Evolutionary conservation across 2,888 invertebrate genomes (phyloP).

Genomic region (Adelognathus sp.): DNA sequence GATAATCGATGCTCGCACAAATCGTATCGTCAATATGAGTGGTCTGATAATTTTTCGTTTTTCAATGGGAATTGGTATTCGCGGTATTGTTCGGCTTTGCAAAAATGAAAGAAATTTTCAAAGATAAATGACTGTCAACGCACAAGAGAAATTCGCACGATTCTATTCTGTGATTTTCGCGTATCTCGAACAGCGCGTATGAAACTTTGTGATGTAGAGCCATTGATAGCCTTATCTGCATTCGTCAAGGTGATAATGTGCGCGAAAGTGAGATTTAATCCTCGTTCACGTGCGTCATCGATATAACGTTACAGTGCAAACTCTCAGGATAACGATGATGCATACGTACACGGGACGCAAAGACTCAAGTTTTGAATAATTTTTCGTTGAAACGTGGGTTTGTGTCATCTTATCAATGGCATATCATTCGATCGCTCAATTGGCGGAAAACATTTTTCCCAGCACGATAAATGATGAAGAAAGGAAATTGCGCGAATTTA

Average conservation of each 20-base stretch:
- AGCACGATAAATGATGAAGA: too few relatives aligned
- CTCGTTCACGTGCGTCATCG: slow-evolving; percentile 47
- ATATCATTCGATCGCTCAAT: background rate
- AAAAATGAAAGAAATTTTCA: background rate
- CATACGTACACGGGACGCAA: background rate
- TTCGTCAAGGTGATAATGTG: slow-evolving; percentile 46
- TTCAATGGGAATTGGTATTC: background rate
- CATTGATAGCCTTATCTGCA: slow-evolving; percentile 43
- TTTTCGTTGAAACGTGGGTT: background rate
- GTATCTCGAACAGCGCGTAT: background rate
- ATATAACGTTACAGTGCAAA: slow-evolving; percentile 32
- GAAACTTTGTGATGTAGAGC: slow-evolving; percentile 1
- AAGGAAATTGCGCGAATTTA: too few relatives aligned
- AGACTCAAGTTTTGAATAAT: slow-evolving; percentile 28
- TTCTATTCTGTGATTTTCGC: background rate
- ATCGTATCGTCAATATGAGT: background rate
- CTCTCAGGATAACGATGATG: slow-evolving; percentile 11
- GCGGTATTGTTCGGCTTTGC: background rate
- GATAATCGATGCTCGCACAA: background rate
- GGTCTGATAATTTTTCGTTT: background rate
- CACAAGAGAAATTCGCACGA: background rate
- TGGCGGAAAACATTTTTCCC: too few relatives aligned
- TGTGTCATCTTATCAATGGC: background rate
- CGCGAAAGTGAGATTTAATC: slow-evolving; percentile 46
- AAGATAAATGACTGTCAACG: background rate